A percentile compares a stretch with the other conserved stretches of the same genome.
Evolutionary conservation across 2,888 invertebrate genomes (phyloP).

Genomic region (Nomada fucata): DNA sequence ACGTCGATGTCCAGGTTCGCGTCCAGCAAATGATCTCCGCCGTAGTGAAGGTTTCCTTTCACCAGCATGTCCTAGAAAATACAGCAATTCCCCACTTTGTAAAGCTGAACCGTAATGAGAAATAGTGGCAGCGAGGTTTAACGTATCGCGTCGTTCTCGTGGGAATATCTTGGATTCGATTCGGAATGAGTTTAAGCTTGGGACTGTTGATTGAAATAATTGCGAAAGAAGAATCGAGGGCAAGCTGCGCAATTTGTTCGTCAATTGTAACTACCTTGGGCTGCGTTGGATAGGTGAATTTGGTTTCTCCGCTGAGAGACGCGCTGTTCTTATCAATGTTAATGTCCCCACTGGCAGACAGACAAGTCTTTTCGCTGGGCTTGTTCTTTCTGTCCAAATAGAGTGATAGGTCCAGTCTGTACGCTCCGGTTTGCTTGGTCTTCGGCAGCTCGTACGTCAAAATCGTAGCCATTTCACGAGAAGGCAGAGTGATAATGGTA

Average conservation of each 20-base stretch:
- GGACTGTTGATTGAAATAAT: neutral
- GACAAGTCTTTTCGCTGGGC: slow-evolving; percentile 88
- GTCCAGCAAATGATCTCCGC: slow-evolving; percentile 81
- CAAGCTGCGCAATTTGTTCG: no score
- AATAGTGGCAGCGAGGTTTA: no score
- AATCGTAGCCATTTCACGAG: slow-evolving; percentile 88
- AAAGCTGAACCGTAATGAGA: no score
- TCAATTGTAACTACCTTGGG: slow-evolving; percentile 84
- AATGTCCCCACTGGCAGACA: slow-evolving; percentile 86
- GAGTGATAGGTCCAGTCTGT: slow-evolving; percentile 87
- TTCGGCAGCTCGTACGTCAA: slow-evolving; percentile 81
- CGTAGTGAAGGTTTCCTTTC: slow-evolving; percentile 83
- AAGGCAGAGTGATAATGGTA: slow-evolving; percentile 88
- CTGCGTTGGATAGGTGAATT: slow-evolving; percentile 89
- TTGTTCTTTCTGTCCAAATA: slow-evolving; percentile 90
- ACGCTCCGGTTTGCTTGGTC: slow-evolving; percentile 85
- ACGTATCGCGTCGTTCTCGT: no score
- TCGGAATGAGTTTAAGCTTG: no score
- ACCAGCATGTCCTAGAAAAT: slow-evolving; percentile 83
- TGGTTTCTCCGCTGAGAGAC: slow-evolving; percentile 86
- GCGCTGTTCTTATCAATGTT: slow-evolving; percentile 85
- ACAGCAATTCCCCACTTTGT: no score
- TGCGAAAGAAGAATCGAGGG: neutral
- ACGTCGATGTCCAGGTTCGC: slow-evolving; percentile 86
- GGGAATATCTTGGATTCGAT: neutral